Base-by-base conservation (phyloP, 2,888 invertebrate species). In the Eilema depressum region DNA sequence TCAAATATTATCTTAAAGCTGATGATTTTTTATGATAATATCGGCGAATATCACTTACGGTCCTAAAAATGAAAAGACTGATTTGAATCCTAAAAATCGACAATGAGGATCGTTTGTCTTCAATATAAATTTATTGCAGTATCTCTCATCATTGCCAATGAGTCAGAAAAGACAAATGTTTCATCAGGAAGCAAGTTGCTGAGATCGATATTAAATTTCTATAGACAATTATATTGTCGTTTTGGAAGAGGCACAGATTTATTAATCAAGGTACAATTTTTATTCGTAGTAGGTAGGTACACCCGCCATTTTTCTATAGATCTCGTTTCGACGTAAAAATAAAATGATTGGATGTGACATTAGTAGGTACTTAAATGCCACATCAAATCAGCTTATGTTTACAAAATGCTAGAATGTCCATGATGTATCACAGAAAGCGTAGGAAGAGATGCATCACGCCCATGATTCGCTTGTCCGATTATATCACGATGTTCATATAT, bases 61-160 rank as follows among this genome's bases (percentile, higher is more conserved):
- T 26, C 17, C 25, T 33, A 61, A 33, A 30, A 30, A 26, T 28
- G 5, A 26, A 59, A 26, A 17, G 26, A 33, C 33, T 33, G 28
- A 30, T 30, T 61, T 61, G 20, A 20, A n/a, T 66, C 47, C 26
- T 20, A 23, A 14, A 23, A 59, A 62, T 63, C 41, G 8, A 17
- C 5, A 60, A 28, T 57, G 28, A 8, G 17, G 60, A 30, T 33
- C 26, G 25, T 37, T 47, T 41, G 60, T 56, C n/a, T 28, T 53
- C 47, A 53, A 28, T 47, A 25, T 28, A 23, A 57, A 64, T 64
- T 69, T 28, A 59, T 69, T 60, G 57, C 26, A 17, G 60, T n/a
- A 30, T 26, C 47, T 20, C 63, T 67, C 61, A 61, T 68, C 26
- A 68, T 56, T 33, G 33, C 64, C 61, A 71, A 67, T 71, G 67